These are phyloP conservation scores for Caenorhabditis becei DNA, from an alignment of 2,888 invertebrate species.

Conservation along the genomic window DNA sequence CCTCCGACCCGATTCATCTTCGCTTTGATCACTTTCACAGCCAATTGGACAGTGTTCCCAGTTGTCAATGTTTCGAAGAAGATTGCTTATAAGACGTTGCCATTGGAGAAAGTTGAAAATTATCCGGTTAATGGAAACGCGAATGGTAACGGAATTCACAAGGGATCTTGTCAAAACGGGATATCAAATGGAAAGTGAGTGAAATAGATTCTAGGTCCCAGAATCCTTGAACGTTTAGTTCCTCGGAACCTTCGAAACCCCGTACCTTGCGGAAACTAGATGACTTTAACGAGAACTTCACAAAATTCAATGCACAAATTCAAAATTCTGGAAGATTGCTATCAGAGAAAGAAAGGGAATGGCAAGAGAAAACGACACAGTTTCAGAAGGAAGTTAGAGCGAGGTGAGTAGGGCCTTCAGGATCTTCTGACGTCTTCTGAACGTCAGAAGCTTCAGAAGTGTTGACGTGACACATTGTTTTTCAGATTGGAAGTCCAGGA, in stretches of 20 bases:
- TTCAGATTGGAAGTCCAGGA: constrained; percentile 38
- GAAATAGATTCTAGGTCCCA: neutral
- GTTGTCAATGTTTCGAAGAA: constrained; percentile 16
- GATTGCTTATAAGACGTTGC: neutral
- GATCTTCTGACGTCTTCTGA: too few species aligned
- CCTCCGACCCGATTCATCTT: constrained; percentile 32
- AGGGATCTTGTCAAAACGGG: neutral
- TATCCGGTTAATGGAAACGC: neutral
- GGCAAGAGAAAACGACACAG: constrained; percentile 10
- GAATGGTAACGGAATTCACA: neutral
- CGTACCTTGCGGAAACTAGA: too few species aligned
- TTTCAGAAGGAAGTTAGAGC: constrained; percentile 46
- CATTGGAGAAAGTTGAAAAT: neutral
- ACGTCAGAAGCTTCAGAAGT: too few species aligned
- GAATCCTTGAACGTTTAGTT: too few species aligned
- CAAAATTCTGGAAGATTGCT: constrained; percentile 15
- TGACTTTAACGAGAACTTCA: constrained; percentile 7
- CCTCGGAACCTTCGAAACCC: too few species aligned
- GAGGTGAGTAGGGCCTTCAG: neutral
- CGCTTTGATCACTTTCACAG: constrained; percentile 7
- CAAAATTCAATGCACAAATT: constrained; percentile 16
- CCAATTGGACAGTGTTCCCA: constrained; percentile 34
- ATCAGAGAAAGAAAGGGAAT: constrained; percentile 33
- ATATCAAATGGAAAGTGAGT: neutral
- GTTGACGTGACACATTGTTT: too few species aligned